Conservation (phyloP, 35 echinoderm and acorn worm genomes). For the Acanthaster planci region DNA sequence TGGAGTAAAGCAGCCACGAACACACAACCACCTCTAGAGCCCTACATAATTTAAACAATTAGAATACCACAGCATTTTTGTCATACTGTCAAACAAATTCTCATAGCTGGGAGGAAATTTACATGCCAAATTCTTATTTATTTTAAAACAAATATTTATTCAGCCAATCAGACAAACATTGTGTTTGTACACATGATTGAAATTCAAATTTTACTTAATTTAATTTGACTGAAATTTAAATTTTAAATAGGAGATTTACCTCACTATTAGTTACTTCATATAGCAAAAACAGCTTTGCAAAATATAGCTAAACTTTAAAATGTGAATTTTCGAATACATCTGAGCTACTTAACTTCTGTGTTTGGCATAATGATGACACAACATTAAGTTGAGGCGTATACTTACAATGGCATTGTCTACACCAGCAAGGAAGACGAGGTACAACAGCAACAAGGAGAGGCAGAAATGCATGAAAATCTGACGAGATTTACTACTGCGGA, state of each 20-base stretch:
- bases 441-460: slow-evolving; percentile 29
- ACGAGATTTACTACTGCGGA: slow-evolving; percentile 33
- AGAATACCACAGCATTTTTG: not conserved
- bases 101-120: not conserved
- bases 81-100: not conserved
- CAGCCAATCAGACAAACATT: not conserved
- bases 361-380: no score
- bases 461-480: slow-evolving; percentile 51
- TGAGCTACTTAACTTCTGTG: no score
- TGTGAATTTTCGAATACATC: no score
- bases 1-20: slow-evolving; percentile 56
- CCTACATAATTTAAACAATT: not conserved
- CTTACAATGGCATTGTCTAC: slow-evolving; percentile 27
- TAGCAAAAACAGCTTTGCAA: no score
- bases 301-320: not conserved
- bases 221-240: no score
- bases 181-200: not conserved
- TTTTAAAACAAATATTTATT: not conserved
- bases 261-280: no score
- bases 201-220: no score
- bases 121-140: not conserved
- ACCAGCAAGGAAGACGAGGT: slow-evolving; percentile 60
- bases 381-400: not conserved
- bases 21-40: slow-evolving; percentile 18
- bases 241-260: no score